Evolutionary conservation across 1,140 invertebrate genomes (phyloP), one percentile per base, ranked within the genome.

Genomic region (Goniozus legneri): DNA sequence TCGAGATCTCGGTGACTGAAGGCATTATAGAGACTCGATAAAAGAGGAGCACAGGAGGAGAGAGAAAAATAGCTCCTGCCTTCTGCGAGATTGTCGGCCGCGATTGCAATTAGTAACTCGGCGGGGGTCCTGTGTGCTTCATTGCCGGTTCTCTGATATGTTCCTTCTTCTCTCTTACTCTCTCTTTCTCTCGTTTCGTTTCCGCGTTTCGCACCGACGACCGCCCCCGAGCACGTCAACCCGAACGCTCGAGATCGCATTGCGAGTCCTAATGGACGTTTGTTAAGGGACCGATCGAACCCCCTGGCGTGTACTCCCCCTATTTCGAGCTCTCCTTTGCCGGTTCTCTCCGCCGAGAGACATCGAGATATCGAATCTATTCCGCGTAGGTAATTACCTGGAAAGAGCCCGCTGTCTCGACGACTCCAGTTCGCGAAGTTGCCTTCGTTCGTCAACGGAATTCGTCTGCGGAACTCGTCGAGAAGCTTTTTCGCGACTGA

Each of bases 31-130:
- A n/a, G n/a, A n/a, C n/a, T n/a, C n/a, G n/a, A n/a, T n/a, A n/a
- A n/a, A n/a, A n/a, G n/a, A n/a, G n/a, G n/a, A n/a, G n/a, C n/a
- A n/a, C n/a, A n/a, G n/a, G n/a, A n/a, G n/a, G n/a, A n/a, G n/a
- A n/a, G n/a, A n/a, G n/a, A n/a, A n/a, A n/a, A n/a, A n/a, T n/a
- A n/a, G n/a, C n/a, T n/a, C n/a, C n/a, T n/a, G n/a, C n/a, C n/a
- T n/a, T n/a, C n/a, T n/a, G n/a, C n/a, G n/a, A 60, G 58, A 61
- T 60, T 56, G 58, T 58, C 52, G 48, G 54, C 52, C 49, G 51
- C 58, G 64, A 67, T 67, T 67, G 65, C 63, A 67, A 67, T 67
- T 67, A 67, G 64, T 54, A 60, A 56, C 56, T 49, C 63, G 52
- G 54, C 60, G 52, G 60, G 60, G 51, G 52, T 52, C 34, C 39